phyloP scores from a whole-genome alignment of 2,113 vertebrate species.

The Otolemur garnettii region DNA sequence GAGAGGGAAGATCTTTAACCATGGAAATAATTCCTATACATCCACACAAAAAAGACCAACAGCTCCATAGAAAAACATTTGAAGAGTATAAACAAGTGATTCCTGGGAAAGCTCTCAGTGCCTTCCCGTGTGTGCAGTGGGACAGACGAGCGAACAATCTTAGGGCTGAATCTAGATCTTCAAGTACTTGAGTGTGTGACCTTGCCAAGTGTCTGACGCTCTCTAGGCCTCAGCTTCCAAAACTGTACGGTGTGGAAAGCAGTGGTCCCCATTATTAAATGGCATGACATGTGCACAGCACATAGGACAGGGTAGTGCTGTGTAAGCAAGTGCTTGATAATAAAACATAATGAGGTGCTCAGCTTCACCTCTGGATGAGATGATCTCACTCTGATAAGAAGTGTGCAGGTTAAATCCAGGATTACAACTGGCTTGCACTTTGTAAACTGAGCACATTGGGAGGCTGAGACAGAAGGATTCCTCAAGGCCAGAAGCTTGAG shows the following conservation, averaged over 20 bases:
- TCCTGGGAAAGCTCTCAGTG: not conserved
- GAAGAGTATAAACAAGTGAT: fast-evolving
- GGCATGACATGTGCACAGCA: not conserved
- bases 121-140: fast-evolving
- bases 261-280: not conserved
- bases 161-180: not conserved
- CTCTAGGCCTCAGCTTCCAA: not conserved
- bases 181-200: fast-evolving
- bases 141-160: fast-evolving
- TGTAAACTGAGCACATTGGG: no score
- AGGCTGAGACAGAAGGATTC: no score
- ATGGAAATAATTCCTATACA: not conserved
- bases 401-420: no score
- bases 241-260: not conserved
- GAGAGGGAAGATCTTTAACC: not conserved
- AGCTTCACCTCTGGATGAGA: not conserved
- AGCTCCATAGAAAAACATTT: not conserved
- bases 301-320: not conserved
- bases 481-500: no score
- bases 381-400: not conserved
- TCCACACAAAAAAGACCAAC: not conserved
- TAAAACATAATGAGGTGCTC: not conserved
- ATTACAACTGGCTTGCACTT: no score
- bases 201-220: fast-evolving
- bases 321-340: no score